Evolutionary conservation across 2,113 vertebrate genomes (phyloP), one percentile per base, ranked within the genome.

Genomic region (Piaya cayana): DNA sequence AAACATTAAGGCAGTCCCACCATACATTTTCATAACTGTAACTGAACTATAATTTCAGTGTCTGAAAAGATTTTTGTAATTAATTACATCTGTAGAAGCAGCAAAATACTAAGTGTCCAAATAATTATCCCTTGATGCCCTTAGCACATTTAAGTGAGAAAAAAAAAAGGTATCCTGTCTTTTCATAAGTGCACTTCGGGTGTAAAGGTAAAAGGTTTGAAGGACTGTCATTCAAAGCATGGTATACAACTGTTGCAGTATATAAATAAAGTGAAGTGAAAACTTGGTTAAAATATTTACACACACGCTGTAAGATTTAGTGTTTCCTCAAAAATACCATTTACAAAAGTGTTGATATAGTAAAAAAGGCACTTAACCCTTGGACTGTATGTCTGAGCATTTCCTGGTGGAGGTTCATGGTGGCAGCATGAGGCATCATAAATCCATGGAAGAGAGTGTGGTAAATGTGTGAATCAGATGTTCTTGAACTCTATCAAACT

Each of bases 331-430:
- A 85, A 94, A 95, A 37, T 34, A 77, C 55, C 63, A 77, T 55
- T 93, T 94, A 26, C 12, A 21, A 50, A 93, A 74, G 58, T 22
- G 64, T 30, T 93, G 93, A 95, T 89, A 59, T 7, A 89, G 84
- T 80, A 59, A 96, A 91, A 86, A 91, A 91, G 74, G 71, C 84
- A 88, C 75, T 95, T 96, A 97, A 80, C 75, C 87, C 81, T 94
- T 94, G 87, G 59, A 70, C 90, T 52, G 14, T 49, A 49, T 87
- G 36, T 69, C 82, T 91, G 78, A 91, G 71, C 50, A 74, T 94
- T 94, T 96, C 70, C 78, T 94, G 75, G 29, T 85, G 29, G 43
- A 49, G 42, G 60, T 93, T 93, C 75, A 39, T 8, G 34, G 67
- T 90, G 60, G 85, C 59, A 90, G 47, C 52, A 36, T 22, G 5